Percentiles rank a stretch among this genome's conserved stretches.
These are phyloP conservation scores for Agonopterix arenella DNA, from an alignment of 2,888 invertebrate species.

Conservation along the genomic window DNA sequence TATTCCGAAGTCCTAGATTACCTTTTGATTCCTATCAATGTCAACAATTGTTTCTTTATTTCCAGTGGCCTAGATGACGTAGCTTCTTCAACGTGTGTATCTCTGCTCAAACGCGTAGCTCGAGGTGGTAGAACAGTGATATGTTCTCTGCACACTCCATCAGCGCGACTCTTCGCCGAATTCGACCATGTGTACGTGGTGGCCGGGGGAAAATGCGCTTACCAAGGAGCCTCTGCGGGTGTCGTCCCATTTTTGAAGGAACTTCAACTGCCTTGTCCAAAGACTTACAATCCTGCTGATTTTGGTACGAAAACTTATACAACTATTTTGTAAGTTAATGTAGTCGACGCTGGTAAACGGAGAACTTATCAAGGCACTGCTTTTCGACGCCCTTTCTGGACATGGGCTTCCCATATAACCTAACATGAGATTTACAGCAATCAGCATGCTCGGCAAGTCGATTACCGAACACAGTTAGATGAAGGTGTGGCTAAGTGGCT, in stretches of 20 bases:
- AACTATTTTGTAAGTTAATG: background rate
- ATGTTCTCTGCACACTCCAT: constrained; percentile 98
- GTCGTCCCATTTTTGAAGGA: constrained; percentile 89
- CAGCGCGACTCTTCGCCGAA: constrained; percentile 92
- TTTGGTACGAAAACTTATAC: constrained; percentile 83
- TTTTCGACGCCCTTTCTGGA: too few relatives aligned
- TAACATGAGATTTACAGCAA: too few relatives aligned
- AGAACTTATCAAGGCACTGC: too few relatives aligned
- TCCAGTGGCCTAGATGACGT: constrained; percentile 93
- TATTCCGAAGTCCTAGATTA: too few relatives aligned
- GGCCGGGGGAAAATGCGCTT: constrained; percentile 92
- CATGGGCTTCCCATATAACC: too few relatives aligned
- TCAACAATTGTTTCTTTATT: constrained; percentile 13
- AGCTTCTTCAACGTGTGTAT: constrained; percentile 92
- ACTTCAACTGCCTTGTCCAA: constrained; percentile 90
- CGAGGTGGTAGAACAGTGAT: constrained; percentile 92
- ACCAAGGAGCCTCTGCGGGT: constrained; percentile 86
- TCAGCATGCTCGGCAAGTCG: too few relatives aligned
- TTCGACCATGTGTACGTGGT: constrained; percentile 95
- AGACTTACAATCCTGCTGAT: constrained; percentile 97
- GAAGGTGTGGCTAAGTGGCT: too few relatives aligned
- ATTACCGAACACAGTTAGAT: too few relatives aligned
- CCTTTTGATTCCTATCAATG: too few relatives aligned
- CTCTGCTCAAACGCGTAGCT: constrained; percentile 89
- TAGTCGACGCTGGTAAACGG: too few relatives aligned